Conservation (phyloP, 1,140 invertebrate genomes). For the Ylistrum balloti region DNA sequence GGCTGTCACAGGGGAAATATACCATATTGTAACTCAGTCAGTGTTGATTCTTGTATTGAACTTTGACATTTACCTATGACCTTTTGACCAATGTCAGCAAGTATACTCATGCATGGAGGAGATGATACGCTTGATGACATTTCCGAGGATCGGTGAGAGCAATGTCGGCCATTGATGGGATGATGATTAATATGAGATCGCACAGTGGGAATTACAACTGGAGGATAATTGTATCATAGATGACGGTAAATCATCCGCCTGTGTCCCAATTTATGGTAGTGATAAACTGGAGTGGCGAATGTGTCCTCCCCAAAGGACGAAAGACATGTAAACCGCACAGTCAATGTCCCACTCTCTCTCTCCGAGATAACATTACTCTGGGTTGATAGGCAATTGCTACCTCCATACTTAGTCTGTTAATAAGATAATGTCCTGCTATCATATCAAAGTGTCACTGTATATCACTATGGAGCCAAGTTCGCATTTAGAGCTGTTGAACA, state of each 20-base stretch:
- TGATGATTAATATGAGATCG: slow-evolving; percentile 20
- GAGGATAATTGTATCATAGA: slow-evolving; percentile 39
- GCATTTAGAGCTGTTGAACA: too few species aligned
- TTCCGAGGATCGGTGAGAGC: not conserved
- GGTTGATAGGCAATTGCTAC: not conserved
- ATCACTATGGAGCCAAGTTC: too few species aligned
- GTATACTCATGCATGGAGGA: not conserved
- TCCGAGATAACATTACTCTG: not conserved
- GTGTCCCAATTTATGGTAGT: not conserved
- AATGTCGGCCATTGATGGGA: not conserved
- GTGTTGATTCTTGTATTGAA: not conserved
- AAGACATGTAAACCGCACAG: not conserved
- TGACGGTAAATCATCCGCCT: slow-evolving; percentile 3
- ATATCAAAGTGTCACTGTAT: too few species aligned
- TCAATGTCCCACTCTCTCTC: not conserved
- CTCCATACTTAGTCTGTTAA: not conserved
- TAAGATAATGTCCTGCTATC: not conserved
- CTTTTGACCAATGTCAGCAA: slow-evolving; percentile 13
- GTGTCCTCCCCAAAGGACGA: not conserved
- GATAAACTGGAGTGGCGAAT: not conserved
- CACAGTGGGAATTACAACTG: slow-evolving; percentile 10
- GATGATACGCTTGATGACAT: slow-evolving; percentile 23
- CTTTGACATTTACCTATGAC: slow-evolving; percentile 16
- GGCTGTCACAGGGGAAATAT: slow-evolving; percentile 21
- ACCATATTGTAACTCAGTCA: not conserved